Percentiles rank a stretch among this genome's conserved stretches.
phyloP scores from a whole-genome alignment of 2,113 vertebrate species.

The Danionella cerebrum region DNA sequence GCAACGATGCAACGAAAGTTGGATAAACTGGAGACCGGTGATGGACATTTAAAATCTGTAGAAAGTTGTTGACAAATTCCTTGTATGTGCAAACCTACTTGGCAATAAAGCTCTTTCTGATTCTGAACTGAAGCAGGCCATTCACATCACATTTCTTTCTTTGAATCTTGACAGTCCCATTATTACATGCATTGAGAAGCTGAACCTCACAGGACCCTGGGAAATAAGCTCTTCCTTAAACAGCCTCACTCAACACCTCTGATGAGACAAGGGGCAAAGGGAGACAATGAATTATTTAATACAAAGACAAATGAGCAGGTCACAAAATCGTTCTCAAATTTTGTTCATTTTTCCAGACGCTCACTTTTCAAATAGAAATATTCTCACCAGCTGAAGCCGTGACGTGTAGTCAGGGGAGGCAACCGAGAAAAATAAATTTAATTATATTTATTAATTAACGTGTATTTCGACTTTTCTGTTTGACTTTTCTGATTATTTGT shows the following conservation, averaged over 20 bases:
- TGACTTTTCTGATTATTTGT: too few species aligned
- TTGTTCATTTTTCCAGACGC: neutral
- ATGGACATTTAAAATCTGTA: too few species aligned
- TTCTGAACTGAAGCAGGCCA: neutral
- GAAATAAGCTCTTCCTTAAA: neutral
- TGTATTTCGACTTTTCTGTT: too few species aligned
- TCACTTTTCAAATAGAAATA: neutral
- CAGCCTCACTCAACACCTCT: neutral
- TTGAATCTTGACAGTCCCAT: neutral
- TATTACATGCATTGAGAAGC: neutral
- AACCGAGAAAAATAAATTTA: too few species aligned
- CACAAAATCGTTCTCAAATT: neutral
- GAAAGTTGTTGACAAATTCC: too few species aligned
- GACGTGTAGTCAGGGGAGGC: too few species aligned
- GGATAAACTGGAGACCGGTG: too few species aligned
- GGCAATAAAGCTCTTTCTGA: too few species aligned
- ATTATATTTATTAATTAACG: too few species aligned
- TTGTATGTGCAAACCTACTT: too few species aligned
- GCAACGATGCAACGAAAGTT: too few species aligned
- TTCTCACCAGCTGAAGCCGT: too few species aligned
- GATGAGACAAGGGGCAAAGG: neutral
- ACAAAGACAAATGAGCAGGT: neutral
- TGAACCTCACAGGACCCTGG: neutral
- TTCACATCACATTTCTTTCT: neutral
- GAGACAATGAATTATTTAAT: neutral